phyloP scores from a whole-genome alignment of 2,113 vertebrate species.

The cattle (Bos taurus) region ARS-UCD2.0 NC_037350.1:30760001-30760500 shows the following conservation, averaged over 20 bases:
- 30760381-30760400: no score
- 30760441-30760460: no score
- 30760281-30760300: not conserved
- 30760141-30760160: not conserved
- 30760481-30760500: no score
- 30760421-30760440: no score
- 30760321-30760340: not conserved
- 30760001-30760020: not conserved
- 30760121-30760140: not conserved
- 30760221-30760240: not conserved
- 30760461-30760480: no score
- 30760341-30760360: no score
- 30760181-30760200: not conserved
- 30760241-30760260: not conserved
- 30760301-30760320: not conserved
- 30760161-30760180: not conserved
- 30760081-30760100: not conserved
- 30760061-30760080: not conserved
- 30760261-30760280: not conserved
- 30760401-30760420: no score
- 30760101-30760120: not conserved
- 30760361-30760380: no score
- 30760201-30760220: not conserved
- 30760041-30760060: not conserved
- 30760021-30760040: not conserved